Evolutionary conservation across 2,113 vertebrate genomes (phyloP).

Genomic region (Tonatia bakeri): DNA sequence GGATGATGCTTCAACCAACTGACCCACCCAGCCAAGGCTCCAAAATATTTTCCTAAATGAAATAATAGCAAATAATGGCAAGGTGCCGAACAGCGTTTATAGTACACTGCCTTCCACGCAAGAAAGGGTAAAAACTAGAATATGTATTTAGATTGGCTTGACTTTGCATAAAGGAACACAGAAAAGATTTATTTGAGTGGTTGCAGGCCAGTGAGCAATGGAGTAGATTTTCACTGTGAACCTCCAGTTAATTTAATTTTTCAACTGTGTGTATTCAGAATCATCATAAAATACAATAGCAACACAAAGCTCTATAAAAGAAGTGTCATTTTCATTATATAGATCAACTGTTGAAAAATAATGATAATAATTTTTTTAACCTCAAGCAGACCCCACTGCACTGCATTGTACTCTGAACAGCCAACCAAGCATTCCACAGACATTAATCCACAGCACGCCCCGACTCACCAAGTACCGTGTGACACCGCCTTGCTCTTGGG

Average conservation of each 20-base stretch:
- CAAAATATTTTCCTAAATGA: not conserved
- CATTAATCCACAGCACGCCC: rapidly evolving
- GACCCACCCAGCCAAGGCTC: too few species aligned
- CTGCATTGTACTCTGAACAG: not conserved
- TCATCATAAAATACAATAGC: not conserved
- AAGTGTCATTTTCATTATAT: not conserved
- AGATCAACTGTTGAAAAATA: not conserved
- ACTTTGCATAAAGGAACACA: not conserved
- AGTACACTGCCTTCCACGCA: not conserved
- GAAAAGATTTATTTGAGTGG: not conserved
- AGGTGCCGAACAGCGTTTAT: not conserved
- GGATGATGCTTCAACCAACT: too few species aligned
- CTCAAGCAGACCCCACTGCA: not conserved
- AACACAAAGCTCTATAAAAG: not conserved
- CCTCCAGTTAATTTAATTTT: not conserved
- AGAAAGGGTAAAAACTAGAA: not conserved
- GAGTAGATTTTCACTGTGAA: not conserved
- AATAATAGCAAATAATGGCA: not conserved
- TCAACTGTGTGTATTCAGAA: not conserved
- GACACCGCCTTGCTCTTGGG: not conserved
- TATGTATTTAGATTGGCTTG: not conserved
- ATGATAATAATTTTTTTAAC: not conserved
- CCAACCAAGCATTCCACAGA: not conserved
- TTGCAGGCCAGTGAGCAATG: not conserved
- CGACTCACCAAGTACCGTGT: not conserved